phyloP scores from a whole-genome alignment of 2,113 vertebrate species.

The Strix aluco region DNA sequence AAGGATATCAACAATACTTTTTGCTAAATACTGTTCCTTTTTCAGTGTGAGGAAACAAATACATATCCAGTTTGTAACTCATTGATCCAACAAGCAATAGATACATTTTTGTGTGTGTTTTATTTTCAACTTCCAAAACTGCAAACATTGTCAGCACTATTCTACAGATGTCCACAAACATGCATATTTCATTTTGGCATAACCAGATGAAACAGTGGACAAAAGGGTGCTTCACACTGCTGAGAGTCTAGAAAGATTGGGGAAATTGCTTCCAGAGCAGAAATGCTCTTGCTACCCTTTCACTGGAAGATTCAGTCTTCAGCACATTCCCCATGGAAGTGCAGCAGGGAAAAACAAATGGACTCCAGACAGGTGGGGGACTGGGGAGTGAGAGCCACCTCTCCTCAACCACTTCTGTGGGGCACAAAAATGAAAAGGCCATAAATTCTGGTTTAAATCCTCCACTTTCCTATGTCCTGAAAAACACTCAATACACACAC shows the following conservation, averaged over 20 bases:
- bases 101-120: not conserved
- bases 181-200: not conserved
- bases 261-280: not conserved
- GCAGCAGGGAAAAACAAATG: not conserved
- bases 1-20: slow-evolving; percentile 1
- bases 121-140: not conserved
- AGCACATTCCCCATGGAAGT: not conserved
- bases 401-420: not conserved
- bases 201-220: not conserved
- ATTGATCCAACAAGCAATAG: not conserved
- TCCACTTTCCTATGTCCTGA: not conserved
- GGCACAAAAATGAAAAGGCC: not conserved
- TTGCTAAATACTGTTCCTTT: not conserved
- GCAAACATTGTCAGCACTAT: not conserved
- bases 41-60: not conserved
- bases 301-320: not conserved
- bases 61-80: not conserved
- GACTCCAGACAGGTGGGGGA: not conserved
- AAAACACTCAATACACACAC: not conserved
- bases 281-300: not conserved
- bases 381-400: not conserved
- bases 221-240: not conserved
- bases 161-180: not conserved
- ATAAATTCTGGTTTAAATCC: not conserved
- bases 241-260: not conserved